Evolutionary conservation across 2,797 vertebrate species (phyloP).

Genomic region (Podarcis siculus): DNA sequence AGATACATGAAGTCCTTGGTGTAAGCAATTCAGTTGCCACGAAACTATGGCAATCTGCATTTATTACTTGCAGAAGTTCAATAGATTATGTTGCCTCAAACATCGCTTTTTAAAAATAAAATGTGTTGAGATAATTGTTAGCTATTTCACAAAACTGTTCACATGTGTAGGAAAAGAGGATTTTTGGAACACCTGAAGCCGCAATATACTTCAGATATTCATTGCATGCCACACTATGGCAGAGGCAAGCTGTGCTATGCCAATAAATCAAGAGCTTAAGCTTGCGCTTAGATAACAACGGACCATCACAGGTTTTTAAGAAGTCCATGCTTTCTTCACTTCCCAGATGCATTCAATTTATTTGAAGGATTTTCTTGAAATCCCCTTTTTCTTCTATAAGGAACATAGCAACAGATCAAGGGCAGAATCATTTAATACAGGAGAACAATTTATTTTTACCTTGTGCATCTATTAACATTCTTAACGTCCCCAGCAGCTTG

Average conservation of each 20-base stretch:
- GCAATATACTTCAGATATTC: constrained; percentile 1
- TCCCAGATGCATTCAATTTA: constrained; percentile 51
- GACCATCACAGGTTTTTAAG: constrained; percentile 36
- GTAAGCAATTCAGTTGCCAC: constrained; percentile 14
- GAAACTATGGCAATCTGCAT: not conserved
- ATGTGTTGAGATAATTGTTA: constrained; percentile 9
- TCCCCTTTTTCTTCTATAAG: constrained; percentile 46
- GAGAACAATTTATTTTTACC: constrained; percentile 81
- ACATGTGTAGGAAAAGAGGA: constrained; percentile 24
- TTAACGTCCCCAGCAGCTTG: constrained; percentile 95
- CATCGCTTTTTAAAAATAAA: constrained; percentile 25
- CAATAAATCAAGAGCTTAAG: constrained; percentile 54
- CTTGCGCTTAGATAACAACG: not conserved
- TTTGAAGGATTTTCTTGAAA: constrained; percentile 49
- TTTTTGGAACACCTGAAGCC: constrained; percentile 4
- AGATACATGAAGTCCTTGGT: not conserved
- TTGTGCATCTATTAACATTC: constrained; percentile 99
- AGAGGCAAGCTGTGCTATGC: not conserved
- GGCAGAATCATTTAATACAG: constrained; percentile 60
- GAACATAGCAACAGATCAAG: constrained; percentile 51
- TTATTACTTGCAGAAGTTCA: not conserved
- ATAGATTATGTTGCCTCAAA: constrained; percentile 25
- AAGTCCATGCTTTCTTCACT: constrained; percentile 31
- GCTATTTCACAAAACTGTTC: not conserved
- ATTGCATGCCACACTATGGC: not conserved